Evolutionary conservation across 2,797 vertebrate species (phyloP).

Genomic region (Menidia menidia): DNA sequence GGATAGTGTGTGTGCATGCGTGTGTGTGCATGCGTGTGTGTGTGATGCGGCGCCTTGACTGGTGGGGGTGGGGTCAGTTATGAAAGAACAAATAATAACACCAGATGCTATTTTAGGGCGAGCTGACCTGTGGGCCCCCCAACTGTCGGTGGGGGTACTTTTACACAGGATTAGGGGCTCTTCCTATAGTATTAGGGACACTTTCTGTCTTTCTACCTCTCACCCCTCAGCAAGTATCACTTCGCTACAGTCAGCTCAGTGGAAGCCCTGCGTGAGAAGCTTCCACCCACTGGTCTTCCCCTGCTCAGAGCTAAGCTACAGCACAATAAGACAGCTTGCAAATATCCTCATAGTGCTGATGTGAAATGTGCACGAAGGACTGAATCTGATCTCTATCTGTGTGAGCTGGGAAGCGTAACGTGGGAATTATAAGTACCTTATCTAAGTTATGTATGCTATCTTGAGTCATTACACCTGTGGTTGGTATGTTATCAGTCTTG

Average conservation of each 20-base stretch:
- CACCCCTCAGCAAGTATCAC: slow-evolving; percentile 44
- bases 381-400: slow-evolving; percentile 48
- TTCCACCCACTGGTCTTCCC: slow-evolving; percentile 37
- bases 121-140: slow-evolving; percentile 10
- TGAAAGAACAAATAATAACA: slow-evolving; percentile 58
- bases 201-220: slow-evolving; percentile 63
- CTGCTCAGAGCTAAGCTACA: slow-evolving; percentile 37
- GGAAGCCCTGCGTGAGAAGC: slow-evolving; percentile 27
- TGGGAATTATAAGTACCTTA: no score
- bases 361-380: slow-evolving; percentile 19
- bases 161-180: slow-evolving; percentile 75
- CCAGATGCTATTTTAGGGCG: slow-evolving; percentile 53
- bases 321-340: slow-evolving; percentile 25
- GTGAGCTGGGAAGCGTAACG: slow-evolving; percentile 14
- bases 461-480: slow-evolving; percentile 41
- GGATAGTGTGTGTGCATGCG: no score
- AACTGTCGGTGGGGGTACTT: slow-evolving; percentile 64
- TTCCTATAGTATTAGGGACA: slow-evolving; percentile 75
- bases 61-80: slow-evolving; percentile 15
- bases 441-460: slow-evolving; percentile 46
- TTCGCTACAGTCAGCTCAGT: slow-evolving; percentile 40
- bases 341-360: slow-evolving; percentile 3
- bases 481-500: slow-evolving; percentile 28
- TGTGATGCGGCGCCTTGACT: not conserved
- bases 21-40: not conserved